Evolutionary conservation across 2,888 invertebrate genomes (phyloP).

Genomic region (Antitype chi): DNA sequence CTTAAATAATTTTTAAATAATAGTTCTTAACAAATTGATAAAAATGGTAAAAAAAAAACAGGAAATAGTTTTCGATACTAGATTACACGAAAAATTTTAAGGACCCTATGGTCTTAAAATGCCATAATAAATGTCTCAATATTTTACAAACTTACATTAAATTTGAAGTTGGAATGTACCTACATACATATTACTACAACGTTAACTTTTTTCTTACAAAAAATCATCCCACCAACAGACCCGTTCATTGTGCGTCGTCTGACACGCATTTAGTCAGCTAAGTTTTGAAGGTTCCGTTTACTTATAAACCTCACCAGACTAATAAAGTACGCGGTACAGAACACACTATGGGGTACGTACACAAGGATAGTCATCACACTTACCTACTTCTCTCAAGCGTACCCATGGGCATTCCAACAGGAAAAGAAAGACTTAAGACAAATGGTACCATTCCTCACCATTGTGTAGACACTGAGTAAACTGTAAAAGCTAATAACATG

Average conservation of each 20-base stretch:
- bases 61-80: too few relatives aligned
- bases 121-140: too few relatives aligned
- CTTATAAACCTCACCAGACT: neutral
- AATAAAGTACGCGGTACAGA: neutral
- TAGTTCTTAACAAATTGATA: neutral
- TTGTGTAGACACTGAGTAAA: conserved; percentile 40
- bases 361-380: neutral
- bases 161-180: too few relatives aligned
- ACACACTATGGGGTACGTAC: neutral
- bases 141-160: too few relatives aligned
- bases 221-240: neutral
- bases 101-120: too few relatives aligned
- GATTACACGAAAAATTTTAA: too few relatives aligned
- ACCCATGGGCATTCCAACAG: neutral
- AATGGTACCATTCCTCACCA: conserved; percentile 22
- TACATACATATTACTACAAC: too few relatives aligned
- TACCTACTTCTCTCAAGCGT: neutral
- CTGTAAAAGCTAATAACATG: conserved; percentile 40
- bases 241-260: neutral
- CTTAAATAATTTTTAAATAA: neutral
- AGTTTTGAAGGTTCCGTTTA: neutral
- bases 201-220: too few relatives aligned
- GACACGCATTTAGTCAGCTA: neutral
- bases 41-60: too few relatives aligned
- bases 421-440: conserved; percentile 26